A percentile compares a stretch with the other conserved stretches of the same genome.
These are phyloP conservation scores for Drosophila insularis DNA, from an alignment of 1,140 invertebrate genomes.

Conservation along the genomic window DNA sequence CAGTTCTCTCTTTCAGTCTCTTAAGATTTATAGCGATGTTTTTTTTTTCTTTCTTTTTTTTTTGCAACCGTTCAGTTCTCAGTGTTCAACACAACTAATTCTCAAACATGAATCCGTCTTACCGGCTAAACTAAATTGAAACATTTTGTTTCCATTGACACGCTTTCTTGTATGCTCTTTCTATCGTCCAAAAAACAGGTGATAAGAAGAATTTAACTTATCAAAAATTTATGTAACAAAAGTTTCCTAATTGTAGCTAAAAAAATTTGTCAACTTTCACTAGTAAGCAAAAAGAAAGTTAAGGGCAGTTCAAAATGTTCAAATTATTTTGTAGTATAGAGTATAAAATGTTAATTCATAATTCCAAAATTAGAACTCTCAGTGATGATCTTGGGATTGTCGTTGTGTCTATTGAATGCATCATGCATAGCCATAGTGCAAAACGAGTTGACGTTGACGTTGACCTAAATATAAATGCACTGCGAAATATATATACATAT, in stretches of 20 bases:
- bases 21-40: neutral
- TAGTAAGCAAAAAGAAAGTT: no score
- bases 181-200: neutral
- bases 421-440: neutral
- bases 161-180: conserved; percentile 4
- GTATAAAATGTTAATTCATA: no score
- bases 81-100: conserved; percentile 37
- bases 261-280: no score
- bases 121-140: neutral
- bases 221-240: no score
- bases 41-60: no score
- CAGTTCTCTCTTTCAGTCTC: neutral
- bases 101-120: neutral
- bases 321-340: no score
- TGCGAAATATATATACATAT: neutral
- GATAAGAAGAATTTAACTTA: neutral
- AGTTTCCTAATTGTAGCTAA: no score
- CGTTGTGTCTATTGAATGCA: neutral
- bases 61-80: conserved; percentile 40
- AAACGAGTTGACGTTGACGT: conserved; percentile 28
- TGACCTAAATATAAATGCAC: conserved; percentile 34
- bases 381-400: neutral
- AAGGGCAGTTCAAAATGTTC: no score
- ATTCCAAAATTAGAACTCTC: conserved; percentile 2
- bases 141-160: neutral